Percentiles rank a stretch among this genome's conserved stretches.
phyloP scores from a whole-genome alignment of 2,888 invertebrate species.

The Euphydryas editha region DNA sequence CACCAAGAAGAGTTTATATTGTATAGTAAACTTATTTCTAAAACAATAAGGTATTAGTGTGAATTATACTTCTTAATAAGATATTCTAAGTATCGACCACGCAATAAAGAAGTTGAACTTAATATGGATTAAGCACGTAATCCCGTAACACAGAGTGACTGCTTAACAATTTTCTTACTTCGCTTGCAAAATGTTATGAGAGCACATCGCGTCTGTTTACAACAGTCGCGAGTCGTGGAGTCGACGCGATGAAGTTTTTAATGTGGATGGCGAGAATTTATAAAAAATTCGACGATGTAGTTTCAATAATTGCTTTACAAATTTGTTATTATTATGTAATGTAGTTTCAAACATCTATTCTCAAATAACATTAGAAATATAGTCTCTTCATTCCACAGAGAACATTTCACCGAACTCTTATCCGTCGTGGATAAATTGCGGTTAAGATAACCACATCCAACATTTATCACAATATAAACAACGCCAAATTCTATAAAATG shows the following conservation, averaged over 20 bases:
- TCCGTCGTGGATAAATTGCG: neutral
- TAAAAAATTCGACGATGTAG: neutral
- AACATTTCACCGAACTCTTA: conserved; percentile 1
- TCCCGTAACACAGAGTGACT: neutral
- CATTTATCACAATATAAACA: neutral
- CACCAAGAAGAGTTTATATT: too few relatives aligned
- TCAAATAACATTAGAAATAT: neutral
- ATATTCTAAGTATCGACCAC: too few relatives aligned
- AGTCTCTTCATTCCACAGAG: neutral
- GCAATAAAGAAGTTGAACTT: neutral
- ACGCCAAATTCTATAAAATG: neutral
- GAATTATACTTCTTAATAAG: too few relatives aligned
- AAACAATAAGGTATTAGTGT: too few relatives aligned
- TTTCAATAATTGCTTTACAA: neutral
- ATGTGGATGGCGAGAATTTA: neutral
- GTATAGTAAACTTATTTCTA: too few relatives aligned
- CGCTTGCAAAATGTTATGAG: neutral
- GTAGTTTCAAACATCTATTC: neutral
- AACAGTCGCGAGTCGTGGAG: neutral
- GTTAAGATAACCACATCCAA: neutral
- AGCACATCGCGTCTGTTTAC: neutral
- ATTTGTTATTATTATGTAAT: neutral
- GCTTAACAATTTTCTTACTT: neutral
- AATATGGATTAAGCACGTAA: neutral
- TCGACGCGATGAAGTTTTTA: conserved; percentile 1